A percentile compares a stretch with the other conserved stretches of the same genome.
Evolutionary conservation across 1,140 invertebrate genomes (phyloP).

Genomic region (Asbolus verrucosus): DNA sequence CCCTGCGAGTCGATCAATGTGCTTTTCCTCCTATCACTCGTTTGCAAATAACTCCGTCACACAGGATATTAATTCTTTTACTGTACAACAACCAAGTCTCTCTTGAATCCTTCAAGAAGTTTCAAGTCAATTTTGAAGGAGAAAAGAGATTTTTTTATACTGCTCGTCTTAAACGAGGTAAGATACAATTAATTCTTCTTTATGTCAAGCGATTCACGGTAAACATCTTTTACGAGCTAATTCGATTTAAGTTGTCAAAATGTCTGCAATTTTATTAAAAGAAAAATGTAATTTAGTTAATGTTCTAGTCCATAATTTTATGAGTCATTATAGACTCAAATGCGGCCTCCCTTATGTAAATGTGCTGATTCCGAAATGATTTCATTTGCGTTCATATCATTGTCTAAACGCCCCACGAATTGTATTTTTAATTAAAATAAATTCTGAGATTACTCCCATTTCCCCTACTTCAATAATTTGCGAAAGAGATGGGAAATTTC

Average conservation of each 20-base stretch:
- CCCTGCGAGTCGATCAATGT: constrained; percentile 61
- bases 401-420: too few species aligned
- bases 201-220: not conserved
- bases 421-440: too few species aligned
- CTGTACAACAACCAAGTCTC: constrained; percentile 5
- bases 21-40: constrained; percentile 48
- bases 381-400: constrained; percentile 4
- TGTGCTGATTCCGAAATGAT: constrained; percentile 2
- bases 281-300: constrained; percentile 14
- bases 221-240: not conserved
- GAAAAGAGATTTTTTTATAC: constrained; percentile 8
- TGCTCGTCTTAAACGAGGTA: constrained; percentile 51
- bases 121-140: not conserved
- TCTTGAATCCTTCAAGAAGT: not conserved
- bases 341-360: constrained; percentile 13
- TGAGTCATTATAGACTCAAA: not conserved
- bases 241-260: constrained; percentile 1
- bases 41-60: constrained; percentile 30
- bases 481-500: too few species aligned
- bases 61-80: constrained; percentile 9
- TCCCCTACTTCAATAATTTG: too few species aligned
- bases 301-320: constrained; percentile 31
- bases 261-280: not conserved
- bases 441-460: too few species aligned
- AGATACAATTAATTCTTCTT: not conserved